Percentiles rank a stretch among this genome's conserved stretches.
phyloP scores from a whole-genome alignment of 2,797 vertebrate species.

The Fundulus diaphanus region DNA sequence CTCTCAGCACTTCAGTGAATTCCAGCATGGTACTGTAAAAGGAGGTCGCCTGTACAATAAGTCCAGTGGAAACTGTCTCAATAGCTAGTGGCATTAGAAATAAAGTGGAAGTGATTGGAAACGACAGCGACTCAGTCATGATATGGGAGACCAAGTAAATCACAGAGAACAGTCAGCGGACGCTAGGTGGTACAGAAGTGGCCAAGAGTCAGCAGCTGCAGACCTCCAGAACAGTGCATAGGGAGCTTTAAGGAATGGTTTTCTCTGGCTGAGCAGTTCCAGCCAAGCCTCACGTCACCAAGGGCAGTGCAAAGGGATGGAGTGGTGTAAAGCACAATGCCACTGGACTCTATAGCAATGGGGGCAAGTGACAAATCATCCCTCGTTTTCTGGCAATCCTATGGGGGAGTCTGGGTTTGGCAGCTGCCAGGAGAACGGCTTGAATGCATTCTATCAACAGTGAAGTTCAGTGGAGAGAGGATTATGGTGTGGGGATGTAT shows the following conservation, averaged over 20 bases:
- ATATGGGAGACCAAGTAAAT: neutral
- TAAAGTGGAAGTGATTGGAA: neutral
- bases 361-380: neutral
- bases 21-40: neutral
- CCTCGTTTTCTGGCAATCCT: neutral
- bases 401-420: neutral
- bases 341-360: neutral
- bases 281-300: neutral
- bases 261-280: neutral
- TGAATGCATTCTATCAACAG: neutral
- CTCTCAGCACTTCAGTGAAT: neutral
- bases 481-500: neutral
- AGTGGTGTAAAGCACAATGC: neutral
- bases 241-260: neutral
- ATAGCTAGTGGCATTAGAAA: neutral
- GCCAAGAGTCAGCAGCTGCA: no score
- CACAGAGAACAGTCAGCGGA: neutral
- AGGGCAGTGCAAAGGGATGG: neutral
- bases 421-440: neutral
- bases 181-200: no score
- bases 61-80: neutral
- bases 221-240: neutral
- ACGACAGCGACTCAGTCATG: no score
- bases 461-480: neutral
- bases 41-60: neutral